These are phyloP conservation scores for Scelioninae gen. 1 DNA, from an alignment of 2,888 invertebrate genomes.

Conservation along the genomic window DNA sequence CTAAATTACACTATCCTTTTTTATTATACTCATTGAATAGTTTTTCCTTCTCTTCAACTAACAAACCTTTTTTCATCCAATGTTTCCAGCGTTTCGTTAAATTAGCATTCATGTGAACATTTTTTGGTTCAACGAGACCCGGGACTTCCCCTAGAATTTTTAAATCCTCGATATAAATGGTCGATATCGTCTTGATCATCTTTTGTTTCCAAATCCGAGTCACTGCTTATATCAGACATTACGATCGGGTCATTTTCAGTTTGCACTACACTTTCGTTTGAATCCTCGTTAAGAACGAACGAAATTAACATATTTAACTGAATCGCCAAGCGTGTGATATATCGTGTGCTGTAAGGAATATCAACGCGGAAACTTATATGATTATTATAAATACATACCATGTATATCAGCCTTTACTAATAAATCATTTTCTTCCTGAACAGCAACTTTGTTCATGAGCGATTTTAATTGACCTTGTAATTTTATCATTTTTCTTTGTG, in stretches of 20 bases:
- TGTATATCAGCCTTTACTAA: too few species aligned
- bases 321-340: neutral
- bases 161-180: neutral
- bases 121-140: neutral
- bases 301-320: too few species aligned
- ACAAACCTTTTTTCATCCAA: slow-evolving; percentile 29
- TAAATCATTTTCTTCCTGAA: too few species aligned
- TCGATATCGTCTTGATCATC: neutral
- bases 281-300: too few species aligned
- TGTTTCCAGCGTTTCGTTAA: slow-evolving; percentile 23
- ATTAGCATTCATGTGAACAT: neutral
- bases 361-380: slow-evolving; percentile 3
- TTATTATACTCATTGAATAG: neutral
- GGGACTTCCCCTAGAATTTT: slow-evolving; percentile 19
- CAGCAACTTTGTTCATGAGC: too few species aligned
- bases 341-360: slow-evolving; percentile 2
- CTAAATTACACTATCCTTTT: slow-evolving; percentile 9
- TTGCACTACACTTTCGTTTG: too few species aligned
- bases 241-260: too few species aligned
- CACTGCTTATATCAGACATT: too few species aligned
- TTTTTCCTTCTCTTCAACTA: slow-evolving; percentile 18
- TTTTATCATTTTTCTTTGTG: too few species aligned
- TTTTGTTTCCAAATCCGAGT: too few species aligned
- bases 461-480: too few species aligned
- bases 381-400: too few species aligned